A percentile compares a stretch with the other conserved stretches of the same genome.
phyloP scores from a whole-genome alignment of 2,888 invertebrate species.

The Carcina quercana region DNA sequence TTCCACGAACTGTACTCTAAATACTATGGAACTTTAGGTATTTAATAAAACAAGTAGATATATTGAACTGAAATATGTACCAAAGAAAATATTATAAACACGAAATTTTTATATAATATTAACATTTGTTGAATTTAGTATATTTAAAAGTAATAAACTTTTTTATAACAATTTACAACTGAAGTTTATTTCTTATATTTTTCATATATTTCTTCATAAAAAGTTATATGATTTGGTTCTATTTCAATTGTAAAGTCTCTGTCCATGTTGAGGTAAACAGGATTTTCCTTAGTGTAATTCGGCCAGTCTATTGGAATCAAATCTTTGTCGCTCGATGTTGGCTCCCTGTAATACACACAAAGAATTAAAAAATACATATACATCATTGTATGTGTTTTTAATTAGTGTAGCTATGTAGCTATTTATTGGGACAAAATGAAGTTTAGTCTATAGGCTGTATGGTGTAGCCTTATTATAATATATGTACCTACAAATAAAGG shows the following conservation, averaged over 20 bases:
- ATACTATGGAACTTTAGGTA: slow-evolving; percentile 8
- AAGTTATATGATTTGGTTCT: slow-evolving; percentile 28
- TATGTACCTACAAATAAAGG: no score
- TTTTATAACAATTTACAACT: no score
- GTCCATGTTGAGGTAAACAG: slow-evolving; percentile 26
- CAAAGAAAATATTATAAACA: neutral
- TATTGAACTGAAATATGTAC: slow-evolving; percentile 10
- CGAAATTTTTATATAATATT: neutral
- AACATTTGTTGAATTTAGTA: slow-evolving; percentile 5
- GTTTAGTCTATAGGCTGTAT: no score
- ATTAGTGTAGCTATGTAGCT: no score
- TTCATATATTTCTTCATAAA: slow-evolving; percentile 31
- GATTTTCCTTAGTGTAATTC: slow-evolving; percentile 18
- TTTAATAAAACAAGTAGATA: neutral
- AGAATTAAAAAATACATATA: no score
- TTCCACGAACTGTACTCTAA: slow-evolving; percentile 44
- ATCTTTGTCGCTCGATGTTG: neutral
- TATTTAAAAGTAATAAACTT: no score
- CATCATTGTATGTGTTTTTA: no score
- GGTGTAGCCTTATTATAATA: no score
- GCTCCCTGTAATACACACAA: slow-evolving; percentile 8
- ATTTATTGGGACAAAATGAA: no score
- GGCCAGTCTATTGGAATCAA: slow-evolving; percentile 8
- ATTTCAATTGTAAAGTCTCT: slow-evolving; percentile 22
- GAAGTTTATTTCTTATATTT: slow-evolving; percentile 31